Base-by-base conservation (phyloP, 2,888 invertebrate species). In the Drosophila bunnanda region DNA sequence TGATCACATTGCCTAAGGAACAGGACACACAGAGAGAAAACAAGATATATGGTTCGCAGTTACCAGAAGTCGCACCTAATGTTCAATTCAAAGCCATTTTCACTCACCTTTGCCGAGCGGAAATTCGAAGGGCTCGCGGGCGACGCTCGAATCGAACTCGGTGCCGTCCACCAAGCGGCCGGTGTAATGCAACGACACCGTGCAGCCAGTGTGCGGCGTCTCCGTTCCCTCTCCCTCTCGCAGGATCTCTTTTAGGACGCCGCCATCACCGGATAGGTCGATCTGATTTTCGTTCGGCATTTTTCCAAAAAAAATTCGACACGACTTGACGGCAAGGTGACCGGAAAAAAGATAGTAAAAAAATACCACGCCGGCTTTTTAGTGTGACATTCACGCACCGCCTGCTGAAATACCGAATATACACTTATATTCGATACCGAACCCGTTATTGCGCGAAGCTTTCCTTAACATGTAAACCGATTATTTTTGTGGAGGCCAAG, bases 91-190 rank as follows among this genome's bases (percentile, higher is more conserved):
- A 32, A 32, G 15, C 15, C 32, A 22, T 34, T 15, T 52, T 22
- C 32, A 34, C 85, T 88, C 93, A 96, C 98, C 96, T 94, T 96
- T 95, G 72, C 98, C 98, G 52, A 99, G 93, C 77, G 94, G 94
- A 91, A 99, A 99, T 86, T 95, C 94, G 90, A 99, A 99, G 1
- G 97, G 96, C 72, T 96, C 95, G 69, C 97, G 94, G 80, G 97
- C 96, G 79, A 95, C 94, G 91, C 98, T 98, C 1, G 98, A 97
- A 93, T 99, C 99, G 91, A 99, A 99, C 90, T 96, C 95, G 4
- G 96, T 95, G 41, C 99, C 99, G 93, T 98, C 96, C 4, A 80
- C 76, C 34, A 99, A 93, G 2, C 96, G 97, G 34, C 99, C 99
- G 2, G 96, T 96, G 91, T 99, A 99, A 92, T 99, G 98, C 0